These are phyloP conservation scores for Albula goreensis DNA, from an alignment of 2,113 vertebrate genomes.

Conservation along the genomic window DNA sequence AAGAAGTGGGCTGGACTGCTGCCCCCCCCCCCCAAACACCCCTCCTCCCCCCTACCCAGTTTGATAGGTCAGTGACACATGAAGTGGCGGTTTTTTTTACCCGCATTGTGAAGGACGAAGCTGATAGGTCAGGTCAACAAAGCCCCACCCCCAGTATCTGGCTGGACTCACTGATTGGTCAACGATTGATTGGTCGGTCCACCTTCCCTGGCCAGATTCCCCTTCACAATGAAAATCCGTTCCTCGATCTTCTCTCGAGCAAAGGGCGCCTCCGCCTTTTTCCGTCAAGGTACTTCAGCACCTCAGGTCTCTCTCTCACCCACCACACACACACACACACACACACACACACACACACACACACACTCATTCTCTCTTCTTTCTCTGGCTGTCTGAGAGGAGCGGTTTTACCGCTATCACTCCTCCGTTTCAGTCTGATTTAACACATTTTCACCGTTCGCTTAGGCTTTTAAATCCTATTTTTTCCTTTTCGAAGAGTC, in stretches of 20 bases:
- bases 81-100: not conserved
- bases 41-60: too few relatives aligned
- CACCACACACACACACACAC: too few relatives aligned
- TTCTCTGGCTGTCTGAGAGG: conserved; percentile 12
- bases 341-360: too few relatives aligned
- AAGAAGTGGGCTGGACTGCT: conserved; percentile 31
- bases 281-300: conserved; percentile 48
- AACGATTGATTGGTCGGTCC: conserved; percentile 12
- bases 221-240: conserved; percentile 52
- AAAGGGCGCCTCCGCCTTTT: conserved; percentile 29
- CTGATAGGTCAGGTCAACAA: conserved; percentile 11
- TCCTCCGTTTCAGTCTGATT: not conserved
- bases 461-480: not conserved
- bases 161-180: conserved; percentile 9
- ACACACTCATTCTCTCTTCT: not conserved
- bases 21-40: conserved; percentile 13
- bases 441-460: not conserved
- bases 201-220: conserved; percentile 48
- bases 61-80: conserved; percentile 3
- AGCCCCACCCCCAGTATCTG: not conserved
- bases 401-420: conserved; percentile 18
- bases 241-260: not conserved
- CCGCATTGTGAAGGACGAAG: conserved; percentile 31
- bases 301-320: conserved; percentile 54
- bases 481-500: not conserved